A percentile compares a stretch with the other conserved stretches of the same genome.
Conservation (phyloP, 2,113 vertebrate genomes). For the Petromus typicus region DNA sequence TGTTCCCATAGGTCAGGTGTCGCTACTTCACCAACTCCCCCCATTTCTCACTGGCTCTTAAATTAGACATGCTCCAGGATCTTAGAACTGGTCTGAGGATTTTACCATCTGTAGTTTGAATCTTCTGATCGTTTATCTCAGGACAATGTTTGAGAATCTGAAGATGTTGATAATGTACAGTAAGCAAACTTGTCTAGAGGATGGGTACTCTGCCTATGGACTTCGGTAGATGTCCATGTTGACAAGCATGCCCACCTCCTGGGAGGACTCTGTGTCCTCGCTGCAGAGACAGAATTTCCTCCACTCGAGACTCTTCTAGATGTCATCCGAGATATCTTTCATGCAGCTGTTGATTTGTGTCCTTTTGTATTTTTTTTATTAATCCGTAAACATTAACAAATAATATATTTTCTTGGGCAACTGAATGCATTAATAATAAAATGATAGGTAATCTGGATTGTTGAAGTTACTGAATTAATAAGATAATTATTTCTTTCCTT, state of each 20-base stretch:
- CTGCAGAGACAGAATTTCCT: background rate
- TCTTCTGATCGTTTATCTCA: background rate
- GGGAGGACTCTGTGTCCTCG: background rate
- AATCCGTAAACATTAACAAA: background rate
- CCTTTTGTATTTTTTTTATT: background rate
- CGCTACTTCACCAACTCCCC: background rate
- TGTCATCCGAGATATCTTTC: background rate
- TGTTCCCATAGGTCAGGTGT: background rate
- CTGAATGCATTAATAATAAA: background rate
- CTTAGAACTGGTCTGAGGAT: background rate
- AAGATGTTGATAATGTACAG: background rate
- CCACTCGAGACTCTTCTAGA: background rate
- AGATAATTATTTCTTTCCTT: constrained; percentile 18
- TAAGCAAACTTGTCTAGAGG: background rate
- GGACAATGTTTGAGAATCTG: background rate
- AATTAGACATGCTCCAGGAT: background rate
- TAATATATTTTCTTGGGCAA: background rate
- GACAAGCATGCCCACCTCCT: background rate
- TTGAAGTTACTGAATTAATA: constrained; percentile 23
- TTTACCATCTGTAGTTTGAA: background rate
- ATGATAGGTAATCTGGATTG: constrained; percentile 37
- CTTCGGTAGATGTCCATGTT: background rate
- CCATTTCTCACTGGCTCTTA: background rate
- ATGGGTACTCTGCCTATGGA: background rate
- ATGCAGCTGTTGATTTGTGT: background rate